phyloP scores from a whole-genome alignment of 2,888 invertebrate species.

The Tiphia femorata region DNA sequence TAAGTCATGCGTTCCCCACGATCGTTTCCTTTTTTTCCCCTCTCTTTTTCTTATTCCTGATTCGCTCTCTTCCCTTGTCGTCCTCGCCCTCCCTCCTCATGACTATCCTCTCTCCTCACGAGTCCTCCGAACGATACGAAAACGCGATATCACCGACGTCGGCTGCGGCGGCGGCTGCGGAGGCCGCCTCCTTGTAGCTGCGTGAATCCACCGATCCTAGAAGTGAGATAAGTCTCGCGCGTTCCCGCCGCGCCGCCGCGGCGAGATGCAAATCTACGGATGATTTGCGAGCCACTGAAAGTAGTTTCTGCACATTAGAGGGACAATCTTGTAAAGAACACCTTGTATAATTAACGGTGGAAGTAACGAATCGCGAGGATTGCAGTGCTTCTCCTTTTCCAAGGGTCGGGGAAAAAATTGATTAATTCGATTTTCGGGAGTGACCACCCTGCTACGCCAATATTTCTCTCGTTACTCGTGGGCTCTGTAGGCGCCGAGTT shows the following conservation, averaged over 20 bases:
- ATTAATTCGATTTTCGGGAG: too few relatives aligned
- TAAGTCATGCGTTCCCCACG: conserved; percentile 44
- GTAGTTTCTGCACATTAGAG: conserved; percentile 1
- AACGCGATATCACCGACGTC: background rate
- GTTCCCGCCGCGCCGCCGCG: too few relatives aligned
- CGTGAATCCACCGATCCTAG: background rate
- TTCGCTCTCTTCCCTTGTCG: background rate
- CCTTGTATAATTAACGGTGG: too few relatives aligned
- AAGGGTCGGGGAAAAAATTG: too few relatives aligned
- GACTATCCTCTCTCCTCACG: background rate
- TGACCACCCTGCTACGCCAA: too few relatives aligned
- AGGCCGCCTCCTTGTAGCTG: background rate
- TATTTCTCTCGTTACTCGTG: background rate
- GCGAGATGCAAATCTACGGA: conserved; percentile 2
- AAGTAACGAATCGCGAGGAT: background rate
- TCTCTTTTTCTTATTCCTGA: background rate
- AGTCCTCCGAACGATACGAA: background rate
- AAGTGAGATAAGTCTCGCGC: background rate
- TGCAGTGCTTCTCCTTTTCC: too few relatives aligned
- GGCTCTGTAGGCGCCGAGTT: too few relatives aligned
- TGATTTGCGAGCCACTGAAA: conserved; percentile 3
- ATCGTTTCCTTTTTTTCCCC: conserved; percentile 18
- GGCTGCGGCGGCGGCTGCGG: too few relatives aligned
- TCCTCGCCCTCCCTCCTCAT: background rate
- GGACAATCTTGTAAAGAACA: too few relatives aligned